Base-by-base conservation (phyloP, 92 coral and sea anemone genomes). In the Muricea muricata region DNA sequence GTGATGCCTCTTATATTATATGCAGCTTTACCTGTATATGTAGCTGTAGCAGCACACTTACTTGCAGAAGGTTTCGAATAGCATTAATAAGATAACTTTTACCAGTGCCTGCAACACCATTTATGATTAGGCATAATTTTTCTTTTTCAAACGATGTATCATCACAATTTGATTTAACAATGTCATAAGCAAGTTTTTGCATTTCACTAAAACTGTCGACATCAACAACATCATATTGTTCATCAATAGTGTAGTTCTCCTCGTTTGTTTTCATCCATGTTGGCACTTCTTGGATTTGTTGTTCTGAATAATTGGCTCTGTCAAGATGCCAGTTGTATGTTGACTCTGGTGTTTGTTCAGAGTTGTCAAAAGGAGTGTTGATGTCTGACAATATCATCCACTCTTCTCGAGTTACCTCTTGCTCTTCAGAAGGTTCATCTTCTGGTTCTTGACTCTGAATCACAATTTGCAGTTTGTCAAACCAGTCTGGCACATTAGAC, bases 311-410 rank as follows among this genome's bases (percentile, higher is more conserved):
- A 6, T 73, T 77, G 21, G 17, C 50, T 57, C 68, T 63, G 79
- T 83, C 65, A 23, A 47, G 70, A 33, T 66, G 88, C 91, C 88
- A 84, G 57, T 88, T 80, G 39, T 32, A 79, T 21, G 46, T 20
- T 47, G 73, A 50, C 45, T 76, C 67, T 75, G 81, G 61, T 39
- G 20, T 55, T 25, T 29, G 41, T 56, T 75, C 76, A 54, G 83
- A 63, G 68, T 75, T 75, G 66, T 73, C 55, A 76, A 60, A 47
- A 31, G 52, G 26, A 21, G 32, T 88, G 84, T 65, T 71, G 61
- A 63, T 69, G 33, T 42, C 73, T 13, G 84, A 54, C 55, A 83
- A 65, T 23, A 76, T 58, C 82, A 88, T 69, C 85, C 91, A 87
- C 54, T 32, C 76, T 28, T 69, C 76, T 4, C 76, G 76, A 29